Evolutionary conservation across 2,797 vertebrate species (phyloP).

Genomic region (Craterocephalus amniculus): DNA sequence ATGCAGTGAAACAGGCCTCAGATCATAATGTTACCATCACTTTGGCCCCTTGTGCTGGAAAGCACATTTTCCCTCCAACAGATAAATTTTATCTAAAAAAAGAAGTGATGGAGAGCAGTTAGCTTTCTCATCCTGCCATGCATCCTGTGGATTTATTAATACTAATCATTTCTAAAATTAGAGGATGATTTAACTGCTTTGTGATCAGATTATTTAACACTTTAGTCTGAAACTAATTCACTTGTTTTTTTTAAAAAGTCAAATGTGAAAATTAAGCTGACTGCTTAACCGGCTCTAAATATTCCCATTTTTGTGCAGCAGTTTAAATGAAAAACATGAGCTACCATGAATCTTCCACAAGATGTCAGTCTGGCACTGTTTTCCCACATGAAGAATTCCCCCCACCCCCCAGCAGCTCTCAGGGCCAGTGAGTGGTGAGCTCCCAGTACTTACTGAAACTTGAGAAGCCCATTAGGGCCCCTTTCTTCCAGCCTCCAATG

Average conservation of each 20-base stretch:
- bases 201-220: too few species aligned
- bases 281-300: not conserved
- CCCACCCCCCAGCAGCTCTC: not conserved
- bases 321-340: not conserved
- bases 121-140: not conserved
- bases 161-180: not conserved
- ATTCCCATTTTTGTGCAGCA: not conserved
- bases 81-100: not conserved
- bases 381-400: not conserved
- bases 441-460: slow-evolving; percentile 40
- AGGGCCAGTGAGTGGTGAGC: slow-evolving; percentile 21
- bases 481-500: slow-evolving; percentile 2
- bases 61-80: too few species aligned
- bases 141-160: not conserved
- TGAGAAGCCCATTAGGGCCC: slow-evolving; percentile 31
- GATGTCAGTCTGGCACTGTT: slow-evolving; percentile 58
- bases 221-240: too few species aligned
- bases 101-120: too few species aligned
- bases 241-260: too few species aligned
- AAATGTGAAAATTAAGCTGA: not conserved
- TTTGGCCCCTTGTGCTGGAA: too few species aligned
- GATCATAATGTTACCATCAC: too few species aligned
- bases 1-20: too few species aligned
- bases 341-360: slow-evolving; percentile 39
- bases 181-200: not conserved